Base-by-base conservation (phyloP, 1,140 invertebrate genomes). In the Brachionus rubens region DNA sequence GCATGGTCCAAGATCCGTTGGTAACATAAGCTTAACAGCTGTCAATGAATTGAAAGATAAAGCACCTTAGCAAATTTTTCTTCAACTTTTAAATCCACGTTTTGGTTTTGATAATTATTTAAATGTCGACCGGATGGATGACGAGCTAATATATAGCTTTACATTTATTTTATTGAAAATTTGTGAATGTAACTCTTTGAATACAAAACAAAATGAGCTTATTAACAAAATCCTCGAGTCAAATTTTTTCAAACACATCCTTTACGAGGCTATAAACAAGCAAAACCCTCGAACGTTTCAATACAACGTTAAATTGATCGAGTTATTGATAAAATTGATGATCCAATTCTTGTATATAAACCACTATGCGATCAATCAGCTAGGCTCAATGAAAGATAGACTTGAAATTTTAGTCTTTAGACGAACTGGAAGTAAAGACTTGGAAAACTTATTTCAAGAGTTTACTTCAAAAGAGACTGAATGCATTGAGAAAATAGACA, bases 141-240 rank as follows among this genome's bases (percentile, higher is more conserved):
- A 65, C 24, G 41, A 65, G 12, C 59, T 65, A 16, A 1, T 65
- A 14, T 41, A 65, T 43, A 41, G 43, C 14, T 43, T 65, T 9
- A 43, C 59, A 24, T 43, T 41, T 43, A 4, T 36, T 14, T 21
- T 65, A n/a, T 9, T 43, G 2, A 65, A 46, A 46, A 19, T 36
- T 14, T 65, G 41, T 21, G 59, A 65, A 43, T 65, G 59, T 36
- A 65, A 65, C 41, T 65, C 59, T 12, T 43, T 65, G 59, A 24
- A 36, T 46, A 3, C 1, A 10, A 65, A 65, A 26, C 41, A 43
- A 46, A 65, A 2, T 24, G 59, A 65, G 10, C 16, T 65, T 3
- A 26, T 41, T 46, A 28, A n/a, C 24, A 65, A 65, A 43, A 43
- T 65, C 3, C 12, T 14, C 14, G 59, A 65, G 10, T 65, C 59